These are phyloP conservation scores for Diabrotica virgifera DNA, from an alignment of 1,140 invertebrate genomes.

Conservation along the genomic window DNA sequence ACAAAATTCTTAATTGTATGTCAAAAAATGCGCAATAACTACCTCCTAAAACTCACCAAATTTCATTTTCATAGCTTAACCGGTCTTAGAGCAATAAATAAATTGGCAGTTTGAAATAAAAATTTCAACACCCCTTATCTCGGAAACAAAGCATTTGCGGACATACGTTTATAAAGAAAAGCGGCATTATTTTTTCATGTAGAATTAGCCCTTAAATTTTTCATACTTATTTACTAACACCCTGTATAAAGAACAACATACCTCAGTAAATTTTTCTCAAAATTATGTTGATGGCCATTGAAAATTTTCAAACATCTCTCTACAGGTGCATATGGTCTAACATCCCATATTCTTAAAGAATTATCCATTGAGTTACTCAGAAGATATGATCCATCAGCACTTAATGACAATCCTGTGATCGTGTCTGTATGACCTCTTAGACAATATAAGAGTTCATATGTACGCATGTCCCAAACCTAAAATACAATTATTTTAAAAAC, in stretches of 20 bases:
- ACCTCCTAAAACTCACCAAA: no score
- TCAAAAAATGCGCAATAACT: no score
- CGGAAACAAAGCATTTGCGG: no score
- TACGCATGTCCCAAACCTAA: constrained; percentile 89
- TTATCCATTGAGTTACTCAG: constrained; percentile 98
- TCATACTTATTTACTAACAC: no score
- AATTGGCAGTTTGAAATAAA: no score
- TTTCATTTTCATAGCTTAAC: no score
- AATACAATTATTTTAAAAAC: neutral
- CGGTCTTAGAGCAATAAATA: no score
- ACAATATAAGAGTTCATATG: constrained; percentile 81
- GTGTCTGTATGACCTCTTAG: constrained; percentile 90
- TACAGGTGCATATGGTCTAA: constrained; percentile 76
- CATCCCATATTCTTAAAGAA: constrained; percentile 79
- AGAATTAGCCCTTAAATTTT: no score
- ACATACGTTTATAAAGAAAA: no score
- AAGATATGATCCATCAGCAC: constrained; percentile 92
- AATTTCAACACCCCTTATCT: no score
- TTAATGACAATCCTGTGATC: constrained; percentile 88
- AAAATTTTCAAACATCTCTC: constrained; percentile 94
- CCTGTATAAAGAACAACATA: neutral
- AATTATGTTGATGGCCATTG: constrained; percentile 86
- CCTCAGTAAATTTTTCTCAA: constrained; percentile 90
- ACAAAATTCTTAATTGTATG: no score
- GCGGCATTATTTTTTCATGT: no score